Evolutionary conservation across 2,888 invertebrate species (phyloP), one percentile per base, ranked within the genome.

Genomic region (Orchesella flavescens): DNA sequence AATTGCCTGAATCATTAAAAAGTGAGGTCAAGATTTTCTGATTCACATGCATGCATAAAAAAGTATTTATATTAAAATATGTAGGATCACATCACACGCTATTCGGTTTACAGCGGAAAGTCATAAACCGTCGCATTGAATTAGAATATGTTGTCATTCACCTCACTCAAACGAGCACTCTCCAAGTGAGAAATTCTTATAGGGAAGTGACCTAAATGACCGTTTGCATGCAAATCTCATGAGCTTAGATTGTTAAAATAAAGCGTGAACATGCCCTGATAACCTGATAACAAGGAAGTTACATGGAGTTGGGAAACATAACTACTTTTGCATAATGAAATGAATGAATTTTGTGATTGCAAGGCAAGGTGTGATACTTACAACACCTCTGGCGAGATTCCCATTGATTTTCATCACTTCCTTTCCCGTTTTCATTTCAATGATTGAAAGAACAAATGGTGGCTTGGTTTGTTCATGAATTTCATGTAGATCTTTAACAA

Each of bases 351-450:
- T 44, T 44, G 12, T 9, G 44, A 12, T 7, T 44, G 12, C 12
- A 9, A 44, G n/a, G 49, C 49, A 49, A 17, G 57, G 17, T 24
- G 24, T 61, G 23, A n/a, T 9, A 84, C 85, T 75, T 76, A 86
- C 86, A 55, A 86, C 79, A 19, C 86, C 86, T 19, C 84, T 81
- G 15, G 76, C 21, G 23, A 86, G 63, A 44, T 81, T 82, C 44
- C 79, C 83, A 65, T 86, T 86, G 61, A 86, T 86, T 72, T 69
- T 75, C 61, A 86, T 72, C 44, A 86, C 84, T 84, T 86, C 86
- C 65, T 79, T 86, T 21, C 86, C 86, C 3, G 84, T 82, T 53
- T 84, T 84, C 82, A 86, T 84, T n/a, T 86, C 86, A 61, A 85
- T 84, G 46, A 84, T 80, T 53, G 77, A 65, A 59, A 86, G 84